A percentile compares a stretch with the other conserved stretches of the same genome.
These are phyloP conservation scores for Heliconius cydno DNA, from an alignment of 2,888 invertebrate genomes.

Conservation along the genomic window DNA sequence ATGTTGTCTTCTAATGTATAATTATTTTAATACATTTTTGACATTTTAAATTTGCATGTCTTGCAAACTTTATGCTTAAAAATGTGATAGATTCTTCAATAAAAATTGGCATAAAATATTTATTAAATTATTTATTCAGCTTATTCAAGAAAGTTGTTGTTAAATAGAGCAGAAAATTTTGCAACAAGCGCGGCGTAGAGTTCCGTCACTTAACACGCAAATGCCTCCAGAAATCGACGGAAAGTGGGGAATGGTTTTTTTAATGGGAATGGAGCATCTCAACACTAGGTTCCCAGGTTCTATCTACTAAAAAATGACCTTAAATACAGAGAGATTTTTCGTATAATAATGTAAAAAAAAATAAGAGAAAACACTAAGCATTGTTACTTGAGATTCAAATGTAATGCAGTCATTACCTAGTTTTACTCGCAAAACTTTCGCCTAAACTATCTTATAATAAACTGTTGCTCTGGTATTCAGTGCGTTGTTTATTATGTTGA, in stretches of 20 bases:
- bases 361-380: background rate
- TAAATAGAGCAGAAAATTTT: background rate
- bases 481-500: constrained; percentile 44
- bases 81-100: background rate
- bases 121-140: background rate
- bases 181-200: background rate
- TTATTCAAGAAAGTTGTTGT: background rate
- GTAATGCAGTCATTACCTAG: constrained; percentile 14
- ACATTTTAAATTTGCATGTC: constrained; percentile 14
- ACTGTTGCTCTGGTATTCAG: constrained; percentile 39
- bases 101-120: background rate
- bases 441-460: constrained; percentile 43
- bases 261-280: too few species aligned
- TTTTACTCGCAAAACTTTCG: constrained; percentile 37
- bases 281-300: too few species aligned
- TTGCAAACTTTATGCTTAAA: background rate
- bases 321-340: background rate
- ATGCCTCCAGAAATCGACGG: too few species aligned
- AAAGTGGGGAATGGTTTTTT: too few species aligned
- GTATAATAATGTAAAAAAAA: background rate
- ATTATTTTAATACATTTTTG: constrained; percentile 40
- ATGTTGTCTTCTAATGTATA: constrained; percentile 39
- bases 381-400: constrained; percentile 1
- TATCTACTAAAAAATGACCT: background rate
- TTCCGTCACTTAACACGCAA: too few species aligned